Evolutionary conservation across 2,888 invertebrate genomes (phyloP).

Genomic region (Calliopum simillimum): DNA sequence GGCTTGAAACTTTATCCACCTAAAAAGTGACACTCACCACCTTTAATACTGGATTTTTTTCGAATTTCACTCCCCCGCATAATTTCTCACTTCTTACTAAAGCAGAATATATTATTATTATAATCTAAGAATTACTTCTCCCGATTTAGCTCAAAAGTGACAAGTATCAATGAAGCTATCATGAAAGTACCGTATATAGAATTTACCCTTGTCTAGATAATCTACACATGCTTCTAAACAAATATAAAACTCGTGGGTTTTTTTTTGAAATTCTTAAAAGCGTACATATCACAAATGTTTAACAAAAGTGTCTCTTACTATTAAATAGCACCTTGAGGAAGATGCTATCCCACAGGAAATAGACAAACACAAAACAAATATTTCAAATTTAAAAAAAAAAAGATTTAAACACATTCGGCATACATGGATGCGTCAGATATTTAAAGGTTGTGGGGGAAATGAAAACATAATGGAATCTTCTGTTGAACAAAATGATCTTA

Average conservation of each 20-base stretch:
- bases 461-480: background rate
- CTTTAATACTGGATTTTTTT: too few relatives aligned
- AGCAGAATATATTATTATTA: too few relatives aligned
- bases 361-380: background rate
- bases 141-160: too few relatives aligned
- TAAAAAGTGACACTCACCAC: fast-evolving
- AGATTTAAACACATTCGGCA: background rate
- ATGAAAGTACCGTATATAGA: too few relatives aligned
- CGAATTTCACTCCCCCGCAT: too few relatives aligned
- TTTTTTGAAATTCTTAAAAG: background rate
- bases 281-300: slow-evolving; percentile 1
- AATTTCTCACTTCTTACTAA: too few relatives aligned
- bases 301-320: background rate
- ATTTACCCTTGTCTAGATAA: too few relatives aligned
- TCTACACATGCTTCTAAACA: too few relatives aligned
- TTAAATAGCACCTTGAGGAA: background rate
- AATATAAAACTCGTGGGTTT: background rate
- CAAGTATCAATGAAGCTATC: too few relatives aligned
- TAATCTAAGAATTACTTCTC: too few relatives aligned
- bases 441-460: background rate
- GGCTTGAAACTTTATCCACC: too few relatives aligned
- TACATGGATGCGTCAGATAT: background rate
- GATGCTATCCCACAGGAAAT: background rate
- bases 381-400: background rate
- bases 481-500: background rate